Base-by-base conservation (phyloP, 2,888 invertebrate species). In the Pandemis cinnamomeana region DNA sequence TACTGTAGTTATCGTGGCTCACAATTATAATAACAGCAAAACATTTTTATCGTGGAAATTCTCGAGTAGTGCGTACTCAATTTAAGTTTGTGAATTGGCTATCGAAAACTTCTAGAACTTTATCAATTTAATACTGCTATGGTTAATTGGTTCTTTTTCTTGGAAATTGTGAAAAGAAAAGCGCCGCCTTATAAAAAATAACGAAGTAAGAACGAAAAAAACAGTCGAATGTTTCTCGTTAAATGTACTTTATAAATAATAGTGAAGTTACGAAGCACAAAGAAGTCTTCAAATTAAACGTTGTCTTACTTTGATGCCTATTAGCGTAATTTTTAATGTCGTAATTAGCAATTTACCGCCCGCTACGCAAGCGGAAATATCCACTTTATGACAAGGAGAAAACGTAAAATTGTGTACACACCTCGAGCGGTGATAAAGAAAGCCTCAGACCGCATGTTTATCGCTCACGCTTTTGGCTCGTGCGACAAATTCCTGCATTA, bases 51-150 rank as follows among this genome's bases (percentile, higher is more conserved):
- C 4, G 13, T 27, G 11, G 27, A 27, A 27, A 51, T n/a, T 0
- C 51, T n/a, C 7, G n/a, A 51, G 0, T 55, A 55, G 36, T 44
- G 55, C 15, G 36, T 44, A 64, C 15, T 36, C 20, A 71, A 41
- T 71, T 58, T 58, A 71, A 58, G 64, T 60, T 20, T 64, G 58
- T 71, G 63, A 71, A 76, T 77, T 68, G 68, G 63, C 55, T 64
- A 71, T 60, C 27, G 51, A 61, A 51, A 62, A 62, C 51, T n/a
- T 8, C 11, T 61, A 60, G 6, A 71, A 67, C 61, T 60, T 67
- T 67, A 67, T 61, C 51, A 61, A 66, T 67, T 67, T 67, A 42
- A 51, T 71, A 13, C 48, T 67, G 51, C 7, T 42, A 11, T 15
- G 11, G 42, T 11, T 36, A 69, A 51, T 46, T 62, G 20, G 51